Evolutionary conservation across 2,113 vertebrate species (phyloP), one percentile per base, ranked within the genome.

Genomic region (Callocephalon fimbriatum): DNA sequence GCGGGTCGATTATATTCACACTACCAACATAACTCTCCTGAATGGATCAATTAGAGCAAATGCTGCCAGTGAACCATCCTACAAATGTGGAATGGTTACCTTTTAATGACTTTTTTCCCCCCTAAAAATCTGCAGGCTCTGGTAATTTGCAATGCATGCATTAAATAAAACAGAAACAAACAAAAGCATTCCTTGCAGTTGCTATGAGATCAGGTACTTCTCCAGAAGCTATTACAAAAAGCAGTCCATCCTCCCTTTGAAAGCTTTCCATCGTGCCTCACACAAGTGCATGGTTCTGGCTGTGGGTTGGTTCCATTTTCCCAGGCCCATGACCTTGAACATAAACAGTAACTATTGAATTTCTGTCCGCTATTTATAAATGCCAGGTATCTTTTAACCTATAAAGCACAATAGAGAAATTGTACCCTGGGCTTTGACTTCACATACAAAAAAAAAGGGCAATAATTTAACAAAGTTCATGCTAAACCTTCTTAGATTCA

Each of bases 1-100:
- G 56, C 35, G 70, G 86, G 72, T 86, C 2, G 7, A 74, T 94
- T 93, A 81, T 40, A 68, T 44, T 80, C 90, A 61, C 88, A 65
- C 45, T 6, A 66, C 70, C 45, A 86, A 66, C 83, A 81, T 96
- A 96, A 96, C 68, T 97, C 92, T 93, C 51, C 72, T 91, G 86
- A 95, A 93, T 95, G 92, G 90, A 89, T 86, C 95, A 88, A 95
- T 97, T 95, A 96, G 19, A 88, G 71, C 51, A 97, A 90, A 67
- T 51, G 61, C 61, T 93, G 86, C 44, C 78, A 90, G 85, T 0
- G 5, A 95, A 18, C n/a, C 65, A 54, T 35, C 79, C 68, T 92
- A 65, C 47, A 42, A 58, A 53, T 31, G 59, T 67, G 59, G 45
- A 71, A 45, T 37, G 17, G 75, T 71, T 93, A 63, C 68, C 51